Evolutionary conservation across 2,797 vertebrate species (phyloP).

Genomic region (Dicrostonyx torquatus): DNA sequence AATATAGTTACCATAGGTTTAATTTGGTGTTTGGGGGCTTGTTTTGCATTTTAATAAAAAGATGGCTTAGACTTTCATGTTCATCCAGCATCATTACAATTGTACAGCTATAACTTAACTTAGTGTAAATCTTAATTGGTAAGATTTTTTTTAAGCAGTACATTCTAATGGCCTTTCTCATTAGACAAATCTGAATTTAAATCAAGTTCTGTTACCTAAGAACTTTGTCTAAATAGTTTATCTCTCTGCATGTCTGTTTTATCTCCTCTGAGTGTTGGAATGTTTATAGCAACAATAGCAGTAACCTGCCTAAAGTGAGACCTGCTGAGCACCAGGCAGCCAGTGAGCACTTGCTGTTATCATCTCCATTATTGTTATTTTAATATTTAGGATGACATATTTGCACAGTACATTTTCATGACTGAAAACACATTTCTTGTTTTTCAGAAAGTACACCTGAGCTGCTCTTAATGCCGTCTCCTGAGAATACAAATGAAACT

Average conservation of each 20-base stretch:
- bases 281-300: slow-evolving; percentile 15
- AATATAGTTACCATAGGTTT: slow-evolving; percentile 25
- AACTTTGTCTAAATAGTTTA: not conserved
- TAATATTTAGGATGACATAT: slow-evolving; percentile 46
- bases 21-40: not conserved
- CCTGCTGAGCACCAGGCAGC: slow-evolving; percentile 7
- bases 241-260: slow-evolving; percentile 2
- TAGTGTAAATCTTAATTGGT: slow-evolving; percentile 40
- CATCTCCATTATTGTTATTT: slow-evolving; percentile 33
- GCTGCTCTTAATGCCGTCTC: slow-evolving; percentile 84
- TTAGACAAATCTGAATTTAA: slow-evolving; percentile 39
- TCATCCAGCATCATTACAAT: slow-evolving; percentile 5
- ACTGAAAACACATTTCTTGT: slow-evolving; percentile 56
- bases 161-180: not conserved
- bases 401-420: slow-evolving; percentile 40
- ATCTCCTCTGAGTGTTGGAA: slow-evolving; percentile 9
- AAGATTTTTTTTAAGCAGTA: not conserved
- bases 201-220: slow-evolving; percentile 6
- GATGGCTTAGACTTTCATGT: slow-evolving; percentile 26
- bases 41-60: slow-evolving; percentile 47
- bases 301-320: not conserved
- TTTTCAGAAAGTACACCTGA: slow-evolving; percentile 85
- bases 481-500: slow-evolving; percentile 81
- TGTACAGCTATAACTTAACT: slow-evolving; percentile 22
- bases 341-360: not conserved